Evolutionary conservation across 2,888 invertebrate genomes (phyloP).

Genomic region (Lasius fuliginosus): DNA sequence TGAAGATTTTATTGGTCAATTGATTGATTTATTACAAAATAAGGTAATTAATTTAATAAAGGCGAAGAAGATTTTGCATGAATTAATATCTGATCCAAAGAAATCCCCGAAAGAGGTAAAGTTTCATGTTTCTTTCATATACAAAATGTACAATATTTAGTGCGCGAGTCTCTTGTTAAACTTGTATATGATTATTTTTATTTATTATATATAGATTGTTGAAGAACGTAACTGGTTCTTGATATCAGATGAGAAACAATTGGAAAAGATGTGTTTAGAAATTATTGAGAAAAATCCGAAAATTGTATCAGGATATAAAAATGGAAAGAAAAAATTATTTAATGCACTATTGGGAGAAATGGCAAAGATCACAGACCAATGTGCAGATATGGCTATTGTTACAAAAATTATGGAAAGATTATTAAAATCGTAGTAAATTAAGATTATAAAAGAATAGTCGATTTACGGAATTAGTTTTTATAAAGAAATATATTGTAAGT

Average conservation of each 20-base stretch:
- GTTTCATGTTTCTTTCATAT: constrained; percentile 19
- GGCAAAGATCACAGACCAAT: constrained; percentile 88
- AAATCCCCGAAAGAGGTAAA: constrained; percentile 85
- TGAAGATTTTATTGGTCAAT: constrained; percentile 88
- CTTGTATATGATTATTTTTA: constrained; percentile 44
- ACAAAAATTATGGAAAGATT: constrained; percentile 89
- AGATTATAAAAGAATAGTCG: not conserved
- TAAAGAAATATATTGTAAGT: constrained; percentile 31
- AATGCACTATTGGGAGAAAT: constrained; percentile 90
- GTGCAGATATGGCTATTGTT: constrained; percentile 90
- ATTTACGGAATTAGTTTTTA: constrained; percentile 15
- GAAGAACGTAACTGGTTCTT: constrained; percentile 89
- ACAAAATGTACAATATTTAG: constrained; percentile 17
- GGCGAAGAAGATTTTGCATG: constrained; percentile 87
- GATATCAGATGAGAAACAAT: constrained; percentile 88
- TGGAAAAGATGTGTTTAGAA: constrained; percentile 89
- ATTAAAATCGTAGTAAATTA: constrained; percentile 26
- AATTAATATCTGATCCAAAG: constrained; percentile 86
- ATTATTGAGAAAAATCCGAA: constrained; percentile 90
- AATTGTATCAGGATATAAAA: constrained; percentile 89
- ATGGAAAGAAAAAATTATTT: constrained; percentile 91
- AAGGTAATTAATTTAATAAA: constrained; percentile 89
- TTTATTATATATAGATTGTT: constrained; percentile 87
- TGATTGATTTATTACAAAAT: constrained; percentile 89
- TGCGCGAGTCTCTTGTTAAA: not conserved